phyloP scores from a whole-genome alignment of 2,888 invertebrate species.

The Dynastes maya region DNA sequence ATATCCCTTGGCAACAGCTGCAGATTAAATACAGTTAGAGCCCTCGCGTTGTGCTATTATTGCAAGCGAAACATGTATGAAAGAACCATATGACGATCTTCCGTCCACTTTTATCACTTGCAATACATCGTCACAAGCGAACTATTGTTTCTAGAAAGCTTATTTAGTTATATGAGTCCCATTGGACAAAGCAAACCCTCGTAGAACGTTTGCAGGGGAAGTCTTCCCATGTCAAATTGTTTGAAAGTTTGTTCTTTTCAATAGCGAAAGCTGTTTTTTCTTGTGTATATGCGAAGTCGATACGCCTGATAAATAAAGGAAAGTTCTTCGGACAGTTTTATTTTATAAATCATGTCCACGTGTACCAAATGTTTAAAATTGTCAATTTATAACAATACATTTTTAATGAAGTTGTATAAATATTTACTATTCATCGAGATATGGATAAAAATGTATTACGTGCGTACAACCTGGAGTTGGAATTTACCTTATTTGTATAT shows the following conservation, averaged over 20 bases:
- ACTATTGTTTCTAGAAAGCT: conserved; percentile 41
- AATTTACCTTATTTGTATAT: too few relatives aligned
- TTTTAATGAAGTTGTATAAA: too few relatives aligned
- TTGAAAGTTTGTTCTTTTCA: conserved; percentile 29
- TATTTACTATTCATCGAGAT: too few relatives aligned
- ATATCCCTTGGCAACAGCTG: neutral
- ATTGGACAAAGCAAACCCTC: conserved; percentile 14
- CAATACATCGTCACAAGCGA: conserved; percentile 33
- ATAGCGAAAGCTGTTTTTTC: conserved; percentile 1
- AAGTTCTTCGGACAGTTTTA: conserved; percentile 1
- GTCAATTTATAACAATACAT: too few relatives aligned
- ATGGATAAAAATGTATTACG: too few relatives aligned
- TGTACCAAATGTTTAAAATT: too few relatives aligned
- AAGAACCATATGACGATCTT: conserved; percentile 32
- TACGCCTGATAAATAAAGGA: conserved; percentile 31
- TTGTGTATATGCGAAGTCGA: neutral
- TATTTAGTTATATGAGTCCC: conserved; percentile 44
- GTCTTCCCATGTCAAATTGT: conserved; percentile 35
- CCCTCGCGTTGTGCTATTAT: neutral
- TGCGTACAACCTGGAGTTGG: too few relatives aligned
- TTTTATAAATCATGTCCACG: neutral
- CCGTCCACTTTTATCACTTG: conserved; percentile 25
- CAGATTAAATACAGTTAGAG: conserved; percentile 13
- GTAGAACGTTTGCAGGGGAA: conserved; percentile 4
- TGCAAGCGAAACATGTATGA: neutral